Base-by-base conservation (phyloP, 2,797 vertebrate genomes). In the Chelon auratus region DNA sequence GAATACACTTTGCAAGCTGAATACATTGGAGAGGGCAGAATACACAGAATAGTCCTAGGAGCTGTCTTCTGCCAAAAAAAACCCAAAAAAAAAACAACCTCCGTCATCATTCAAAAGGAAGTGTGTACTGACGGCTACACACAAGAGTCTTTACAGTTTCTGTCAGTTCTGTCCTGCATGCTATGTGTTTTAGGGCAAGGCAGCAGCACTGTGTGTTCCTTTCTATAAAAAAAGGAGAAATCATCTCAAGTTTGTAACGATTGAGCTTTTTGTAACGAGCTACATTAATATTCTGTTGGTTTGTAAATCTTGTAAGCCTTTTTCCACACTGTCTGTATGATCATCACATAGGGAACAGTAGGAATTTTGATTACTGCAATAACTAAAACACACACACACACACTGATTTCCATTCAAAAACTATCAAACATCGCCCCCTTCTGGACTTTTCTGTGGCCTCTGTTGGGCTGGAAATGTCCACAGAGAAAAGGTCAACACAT, bases 1-100 rank as follows among this genome's bases (percentile, higher is more conserved):
- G 86, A 91, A 89, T 89, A 79, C 56, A 53, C 53, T 76, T 61
- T 68, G 50, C 65, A 18, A 58, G 64, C 59, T 81, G 79, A 81
- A 85, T 81, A 62, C n/a, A 52, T 58, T 22, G 30, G 18, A 75
- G 57, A 69, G 66, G 61, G 52, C 13, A 70, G 68, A 72, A 88
- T 72, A 81, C 51, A 74, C 65, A 77, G 52, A 84, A 63, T 33
- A 72, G 63, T 55, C 68, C 64, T 62, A 22, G 57, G 73, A 78
- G 68, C 43, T 60, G 80, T 74, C 74, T 65, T 68, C 15, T 24
- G 30, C 65, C 2, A 17, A n/a, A 65, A 50, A 61, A 20, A 54
- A 40, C 42, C 20, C 15, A 48, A 63, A 15, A 54, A 36, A 42
- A 22, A 22, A 62, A 48, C 60, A 22, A 54, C 33, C 40, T 15